phyloP scores from a whole-genome alignment of 2,888 invertebrate species.

The Calameuta idolon region DNA sequence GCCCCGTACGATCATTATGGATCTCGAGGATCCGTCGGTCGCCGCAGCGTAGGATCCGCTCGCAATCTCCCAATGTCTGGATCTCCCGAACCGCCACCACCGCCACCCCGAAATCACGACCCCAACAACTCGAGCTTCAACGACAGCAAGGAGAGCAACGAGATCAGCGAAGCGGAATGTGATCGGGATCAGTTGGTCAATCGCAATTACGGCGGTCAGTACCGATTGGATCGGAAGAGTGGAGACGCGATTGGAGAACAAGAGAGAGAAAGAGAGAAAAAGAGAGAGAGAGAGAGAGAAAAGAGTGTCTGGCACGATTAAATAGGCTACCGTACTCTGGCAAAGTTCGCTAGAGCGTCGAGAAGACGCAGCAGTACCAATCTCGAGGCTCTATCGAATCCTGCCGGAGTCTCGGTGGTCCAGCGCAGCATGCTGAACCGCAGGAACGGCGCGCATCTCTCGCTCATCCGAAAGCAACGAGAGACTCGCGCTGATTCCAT shows the following conservation, averaged over 20 bases:
- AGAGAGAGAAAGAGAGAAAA: no score
- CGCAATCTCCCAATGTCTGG: constrained; percentile 72
- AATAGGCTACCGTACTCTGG: no score
- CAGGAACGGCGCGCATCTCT: constrained; percentile 15
- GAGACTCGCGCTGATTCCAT: constrained; percentile 15
- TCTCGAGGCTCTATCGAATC: constrained; percentile 11
- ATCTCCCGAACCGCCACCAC: constrained; percentile 76
- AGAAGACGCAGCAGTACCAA: no score
- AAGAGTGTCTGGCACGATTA: no score
- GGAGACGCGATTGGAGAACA: no score
- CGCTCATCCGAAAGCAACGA: constrained; percentile 8
- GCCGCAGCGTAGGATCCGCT: constrained; percentile 73
- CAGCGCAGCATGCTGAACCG: constrained; percentile 15
- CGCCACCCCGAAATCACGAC: constrained; percentile 87
- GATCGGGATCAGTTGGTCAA: constrained; percentile 84
- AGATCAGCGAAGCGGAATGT: constrained; percentile 93
- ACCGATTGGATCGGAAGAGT: constrained; percentile 23
- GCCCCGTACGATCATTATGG: constrained; percentile 93
- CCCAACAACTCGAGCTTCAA: constrained; percentile 84
- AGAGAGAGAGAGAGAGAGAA: no score
- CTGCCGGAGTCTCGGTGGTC: constrained; percentile 16
- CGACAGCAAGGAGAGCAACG: constrained; percentile 94
- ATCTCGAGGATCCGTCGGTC: constrained; percentile 82
- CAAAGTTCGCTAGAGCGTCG: no score
- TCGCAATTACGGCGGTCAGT: constrained; percentile 87